Base-by-base conservation (phyloP, 2,888 invertebrate species). In the Zygogramma bicolorata region DNA sequence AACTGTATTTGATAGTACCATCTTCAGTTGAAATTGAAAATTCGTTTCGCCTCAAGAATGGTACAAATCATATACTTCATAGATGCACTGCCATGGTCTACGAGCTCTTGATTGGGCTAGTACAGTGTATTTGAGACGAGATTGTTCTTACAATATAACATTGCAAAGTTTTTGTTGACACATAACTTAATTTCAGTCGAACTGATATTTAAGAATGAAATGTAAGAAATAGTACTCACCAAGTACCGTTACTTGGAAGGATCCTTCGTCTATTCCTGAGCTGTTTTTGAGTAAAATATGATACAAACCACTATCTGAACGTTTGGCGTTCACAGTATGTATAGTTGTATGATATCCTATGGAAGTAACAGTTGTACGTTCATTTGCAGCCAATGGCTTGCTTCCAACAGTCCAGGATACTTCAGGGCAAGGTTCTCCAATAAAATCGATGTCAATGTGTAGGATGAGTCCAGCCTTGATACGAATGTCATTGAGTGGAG, bases 391-490 rank as follows among this genome's bases (percentile, higher is more conserved):
- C 0, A 97, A 87, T 10, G 93, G 89, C 82, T 91, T 92, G 67
- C 91, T 92, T 73, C 93, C 93, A 74, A 92, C 91, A 29, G 93
- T 94, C 98, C 98, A 98, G 71, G 91, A 92, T 1, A 95, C 96
- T 84, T 95, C 95, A 29, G 98, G 98, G 67, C 92, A 90, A 15
- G 98, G 98, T 87, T 98, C 97, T 72, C 98, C 98, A 81, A 96
- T 92, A 82, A 96, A 98, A 84, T 96, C 93, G 53, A 98, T 94
- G 83, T 97, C 96, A 77, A 95, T 89, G 80, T 95, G 96, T 88
- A 97, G 93, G 77, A 96, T 95, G 79, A 97, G 94, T 60, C 97
- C 97, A 75, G 96, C 95, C 87, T 97, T 98, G 83, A 98, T 94
- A 77, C 95, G 93, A 73, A 98, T 91, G 82, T 98, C 97, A 79